A percentile compares a stretch with the other conserved stretches of the same genome.
Conservation (phyloP, 2,888 invertebrate species). For the Litoditis marina region DNA sequence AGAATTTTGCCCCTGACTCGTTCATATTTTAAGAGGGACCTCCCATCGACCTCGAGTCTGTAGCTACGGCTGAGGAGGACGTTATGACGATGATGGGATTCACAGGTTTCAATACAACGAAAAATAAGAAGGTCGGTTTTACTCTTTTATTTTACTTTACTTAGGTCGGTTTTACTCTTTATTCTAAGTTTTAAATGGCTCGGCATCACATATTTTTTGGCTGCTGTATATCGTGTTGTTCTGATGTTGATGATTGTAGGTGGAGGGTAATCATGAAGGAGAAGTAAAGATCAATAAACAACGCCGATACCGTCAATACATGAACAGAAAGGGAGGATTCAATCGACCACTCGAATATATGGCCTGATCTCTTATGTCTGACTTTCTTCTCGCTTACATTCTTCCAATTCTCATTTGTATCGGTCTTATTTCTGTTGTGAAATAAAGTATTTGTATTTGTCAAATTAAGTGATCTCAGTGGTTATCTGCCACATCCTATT, state of each 20-base stretch:
- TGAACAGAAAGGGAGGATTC: constrained; percentile 98
- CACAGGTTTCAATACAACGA: constrained; percentile 88
- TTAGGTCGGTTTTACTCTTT: not conserved
- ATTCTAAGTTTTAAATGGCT: too few species aligned
- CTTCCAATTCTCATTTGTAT: not conserved
- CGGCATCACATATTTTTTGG: not conserved
- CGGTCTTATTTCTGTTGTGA: not conserved
- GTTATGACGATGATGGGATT: constrained; percentile 79
- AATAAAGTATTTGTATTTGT: not conserved
- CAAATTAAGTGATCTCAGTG: too few species aligned
- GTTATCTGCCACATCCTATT: too few species aligned
- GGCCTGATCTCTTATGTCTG: constrained; percentile 41
- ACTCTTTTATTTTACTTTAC: not conserved
- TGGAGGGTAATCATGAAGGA: constrained; percentile 88
- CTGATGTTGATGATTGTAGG: constrained; percentile 61
- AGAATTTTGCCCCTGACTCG: too few species aligned
- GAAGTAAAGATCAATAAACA: constrained; percentile 91
- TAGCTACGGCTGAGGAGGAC: constrained; percentile 46
- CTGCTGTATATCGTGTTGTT: constrained; percentile 69
- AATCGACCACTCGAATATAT: constrained; percentile 83
- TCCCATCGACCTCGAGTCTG: constrained; percentile 22
- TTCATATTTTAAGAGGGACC: too few species aligned
- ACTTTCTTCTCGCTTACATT: not conserved
- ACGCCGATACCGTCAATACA: constrained; percentile 94
- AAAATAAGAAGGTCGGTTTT: constrained; percentile 65